phyloP scores from a whole-genome alignment of 2,113 vertebrate genomes.

The Gallinago jamesoni region DNA sequence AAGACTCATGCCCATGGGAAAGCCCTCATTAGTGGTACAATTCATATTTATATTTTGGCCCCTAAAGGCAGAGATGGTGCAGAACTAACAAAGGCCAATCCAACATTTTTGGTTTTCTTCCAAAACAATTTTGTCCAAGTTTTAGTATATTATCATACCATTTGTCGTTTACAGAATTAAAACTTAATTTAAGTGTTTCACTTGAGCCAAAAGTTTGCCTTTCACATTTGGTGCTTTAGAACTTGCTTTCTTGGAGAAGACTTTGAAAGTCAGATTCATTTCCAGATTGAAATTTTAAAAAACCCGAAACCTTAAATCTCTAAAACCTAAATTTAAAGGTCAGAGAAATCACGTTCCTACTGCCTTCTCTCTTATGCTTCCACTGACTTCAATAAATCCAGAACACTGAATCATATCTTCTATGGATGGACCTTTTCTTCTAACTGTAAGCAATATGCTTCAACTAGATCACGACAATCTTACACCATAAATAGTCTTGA shows the following conservation, averaged over 20 bases:
- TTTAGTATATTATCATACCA: background rate
- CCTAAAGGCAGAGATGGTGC: background rate
- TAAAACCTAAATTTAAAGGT: background rate
- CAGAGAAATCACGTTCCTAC: background rate
- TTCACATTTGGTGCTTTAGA: background rate
- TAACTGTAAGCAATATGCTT: background rate
- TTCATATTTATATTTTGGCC: background rate
- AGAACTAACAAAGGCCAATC: background rate
- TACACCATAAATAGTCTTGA: background rate
- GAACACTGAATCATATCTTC: background rate
- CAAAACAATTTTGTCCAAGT: background rate
- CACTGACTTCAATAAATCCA: background rate
- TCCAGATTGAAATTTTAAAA: background rate
- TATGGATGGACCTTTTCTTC: background rate
- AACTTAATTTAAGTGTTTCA: background rate
- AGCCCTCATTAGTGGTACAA: background rate
- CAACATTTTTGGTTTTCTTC: background rate
- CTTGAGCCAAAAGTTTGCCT: background rate
- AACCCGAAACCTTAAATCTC: background rate
- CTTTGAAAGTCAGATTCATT: background rate
- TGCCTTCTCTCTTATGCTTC: background rate
- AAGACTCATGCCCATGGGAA: background rate
- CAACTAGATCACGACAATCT: background rate
- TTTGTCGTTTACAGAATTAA: background rate
- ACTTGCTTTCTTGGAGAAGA: background rate